These are phyloP conservation scores for Saguinus imperator DNA, from an alignment of 2,113 vertebrate genomes.

Conservation along the genomic window DNA sequence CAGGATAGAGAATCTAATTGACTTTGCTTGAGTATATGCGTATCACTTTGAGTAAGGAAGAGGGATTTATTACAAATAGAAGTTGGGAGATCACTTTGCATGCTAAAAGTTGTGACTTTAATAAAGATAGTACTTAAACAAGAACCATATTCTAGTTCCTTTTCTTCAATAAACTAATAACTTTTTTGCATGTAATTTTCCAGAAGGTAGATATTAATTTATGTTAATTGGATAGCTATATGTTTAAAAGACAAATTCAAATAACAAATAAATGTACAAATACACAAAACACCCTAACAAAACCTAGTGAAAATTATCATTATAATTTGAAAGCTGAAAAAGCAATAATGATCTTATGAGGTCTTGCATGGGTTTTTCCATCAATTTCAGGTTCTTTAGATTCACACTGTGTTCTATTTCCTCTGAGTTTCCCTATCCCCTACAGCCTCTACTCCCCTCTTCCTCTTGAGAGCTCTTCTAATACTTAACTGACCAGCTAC, in stretches of 20 bases:
- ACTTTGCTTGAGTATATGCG: neutral
- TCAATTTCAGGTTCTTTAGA: neutral
- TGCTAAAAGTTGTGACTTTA: neutral
- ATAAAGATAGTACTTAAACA: neutral
- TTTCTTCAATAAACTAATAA: neutral
- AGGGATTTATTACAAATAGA: neutral
- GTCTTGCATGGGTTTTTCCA: neutral
- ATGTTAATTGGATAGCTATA: neutral
- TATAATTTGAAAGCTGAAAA: neutral
- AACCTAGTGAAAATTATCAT: neutral
- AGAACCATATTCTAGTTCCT: neutral
- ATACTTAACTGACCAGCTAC: neutral
- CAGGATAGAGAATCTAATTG: neutral
- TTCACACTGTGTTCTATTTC: neutral
- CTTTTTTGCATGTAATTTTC: neutral
- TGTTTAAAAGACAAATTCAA: neutral
- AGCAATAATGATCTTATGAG: neutral
- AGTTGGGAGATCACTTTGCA: neutral
- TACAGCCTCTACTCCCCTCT: neutral
- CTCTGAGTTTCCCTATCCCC: neutral
- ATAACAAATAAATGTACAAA: neutral
- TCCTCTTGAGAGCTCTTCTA: neutral
- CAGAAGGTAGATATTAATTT: neutral
- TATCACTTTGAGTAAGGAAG: neutral
- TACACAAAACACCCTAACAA: neutral